These are phyloP conservation scores for Sanderia malayensis DNA, from an alignment of 30 jellyfish, hydroid and myxozoan species.

Conservation along the genomic window DNA sequence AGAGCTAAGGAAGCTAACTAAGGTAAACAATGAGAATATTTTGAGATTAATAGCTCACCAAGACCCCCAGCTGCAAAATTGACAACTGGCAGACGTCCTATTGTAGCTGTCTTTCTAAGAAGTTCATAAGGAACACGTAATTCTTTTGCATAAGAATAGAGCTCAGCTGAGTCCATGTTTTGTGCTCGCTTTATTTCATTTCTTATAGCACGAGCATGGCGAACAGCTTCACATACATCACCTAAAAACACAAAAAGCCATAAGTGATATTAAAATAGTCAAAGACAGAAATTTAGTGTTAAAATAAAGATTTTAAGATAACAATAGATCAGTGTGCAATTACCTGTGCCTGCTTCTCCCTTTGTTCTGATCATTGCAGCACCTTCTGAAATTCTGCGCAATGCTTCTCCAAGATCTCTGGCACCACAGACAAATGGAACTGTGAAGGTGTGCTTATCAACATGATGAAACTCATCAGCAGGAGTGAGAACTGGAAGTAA, in stretches of 20 bases:
- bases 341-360: constrained; percentile 99
- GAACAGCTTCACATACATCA: constrained; percentile 94
- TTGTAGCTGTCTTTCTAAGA: constrained; percentile 75
- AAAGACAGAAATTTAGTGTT: no score
- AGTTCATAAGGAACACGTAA: constrained; percentile 80
- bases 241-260: constrained; percentile 33
- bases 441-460: constrained; percentile 85
- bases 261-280: not conserved
- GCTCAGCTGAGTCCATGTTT: constrained; percentile 74
- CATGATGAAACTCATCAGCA: constrained; percentile 95
- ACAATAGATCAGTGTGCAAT: no score
- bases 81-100: constrained; percentile 95
- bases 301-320: no score
- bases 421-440: constrained; percentile 99
- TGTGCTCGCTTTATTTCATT: constrained; percentile 72
- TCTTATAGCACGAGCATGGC: constrained; percentile 96
- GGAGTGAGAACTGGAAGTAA: constrained; percentile 79
- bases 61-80: constrained; percentile 98
- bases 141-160: constrained; percentile 85
- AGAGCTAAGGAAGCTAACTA: not conserved
- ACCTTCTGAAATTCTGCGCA: constrained; percentile 94
- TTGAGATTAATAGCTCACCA: constrained; percentile 59
- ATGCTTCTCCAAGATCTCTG: constrained; percentile 94
- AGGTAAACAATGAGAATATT: no score
- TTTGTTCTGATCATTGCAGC: constrained; percentile 99